Conservation (phyloP, 2,888 invertebrate genomes). For the Noctua comes region DNA sequence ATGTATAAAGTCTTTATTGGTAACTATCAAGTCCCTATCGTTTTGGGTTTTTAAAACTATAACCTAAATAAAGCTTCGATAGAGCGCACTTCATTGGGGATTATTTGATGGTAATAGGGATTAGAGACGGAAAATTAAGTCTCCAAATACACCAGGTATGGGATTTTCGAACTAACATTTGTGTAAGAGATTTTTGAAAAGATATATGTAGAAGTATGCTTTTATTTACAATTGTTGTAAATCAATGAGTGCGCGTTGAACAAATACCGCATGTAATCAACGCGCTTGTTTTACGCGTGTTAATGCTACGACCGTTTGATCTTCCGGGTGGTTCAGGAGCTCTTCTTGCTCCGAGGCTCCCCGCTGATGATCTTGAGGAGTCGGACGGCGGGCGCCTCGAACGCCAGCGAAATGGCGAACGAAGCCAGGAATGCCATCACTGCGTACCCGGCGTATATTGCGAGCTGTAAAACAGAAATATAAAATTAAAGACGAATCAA, state of each 20-base stretch:
- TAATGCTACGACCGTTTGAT: slow-evolving; percentile 22
- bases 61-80: slow-evolving; percentile 66
- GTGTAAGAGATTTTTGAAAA: slow-evolving; percentile 10
- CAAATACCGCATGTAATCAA: slow-evolving; percentile 43
- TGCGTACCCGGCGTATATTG: slow-evolving; percentile 93
- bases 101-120: not conserved
- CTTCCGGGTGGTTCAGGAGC: slow-evolving; percentile 67
- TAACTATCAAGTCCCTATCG: slow-evolving; percentile 51
- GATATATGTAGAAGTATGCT: not conserved
- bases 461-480: slow-evolving; percentile 77
- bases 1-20: slow-evolving; percentile 56
- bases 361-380: slow-evolving; percentile 92
- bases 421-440: slow-evolving; percentile 94
- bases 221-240: slow-evolving; percentile 38
- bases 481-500: slow-evolving; percentile 9
- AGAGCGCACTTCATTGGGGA: slow-evolving; percentile 46
- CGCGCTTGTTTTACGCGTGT: slow-evolving; percentile 28
- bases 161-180: slow-evolving; percentile 17
- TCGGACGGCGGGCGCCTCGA: slow-evolving; percentile 95
- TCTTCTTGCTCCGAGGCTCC: slow-evolving; percentile 79
- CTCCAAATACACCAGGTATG: not conserved
- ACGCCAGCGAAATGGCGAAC: slow-evolving; percentile 93
- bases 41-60: slow-evolving; percentile 45
- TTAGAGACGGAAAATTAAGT: slow-evolving; percentile 25
- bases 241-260: slow-evolving; percentile 54